Base-by-base conservation (phyloP, 2,888 invertebrate species). In the Melitaea athalia region DNA sequence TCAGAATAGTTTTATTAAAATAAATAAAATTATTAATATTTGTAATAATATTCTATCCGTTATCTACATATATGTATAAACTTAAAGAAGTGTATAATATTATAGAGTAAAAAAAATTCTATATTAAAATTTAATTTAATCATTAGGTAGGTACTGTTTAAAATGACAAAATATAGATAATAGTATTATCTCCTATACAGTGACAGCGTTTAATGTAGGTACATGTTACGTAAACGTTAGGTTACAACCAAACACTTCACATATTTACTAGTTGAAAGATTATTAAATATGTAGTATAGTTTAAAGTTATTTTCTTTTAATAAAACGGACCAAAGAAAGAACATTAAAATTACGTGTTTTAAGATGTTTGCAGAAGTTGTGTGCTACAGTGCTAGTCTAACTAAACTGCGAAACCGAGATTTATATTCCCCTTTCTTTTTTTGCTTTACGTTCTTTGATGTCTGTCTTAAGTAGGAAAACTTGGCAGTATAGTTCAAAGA, bases 341-440 rank as follows among this genome's bases (percentile, higher is more conserved):
- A 82, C 86, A 88, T 89, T 89, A 87, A 86, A 89, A 90, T 68
- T 59, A 63, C 68, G 49, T 63, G 55, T 55, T 65, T 63, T 53
- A 45, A 53, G 53, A 15, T 43, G 49, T 64, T 61, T 64, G 59
- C 53, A 60, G 79, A 79, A 81, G 81, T 79, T 81, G 79, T 74
- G 80, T 79, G 82, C 83, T 85, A 86, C 85, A 85, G n/a, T n/a
- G n/a, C n/a, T n/a, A n/a, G n/a, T 83, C 82, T 80, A 82, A 84
- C 86, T 81, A n/a, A n/a, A n/a, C n/a, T n/a, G 80, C 82, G 85
- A 87, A 85, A 85, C 81, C 80, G 79, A 85, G 87, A 89, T 87
- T 89, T 88, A 85, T 83, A n/a, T n/a, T 82, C 81, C 81, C 82
- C 84, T 83, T 31, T 15, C 53, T 11, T 53, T 53, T 53, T 12